These are phyloP conservation scores for Cebus imitator DNA, from an alignment of 2,113 vertebrate species.

Conservation along the genomic window DNA sequence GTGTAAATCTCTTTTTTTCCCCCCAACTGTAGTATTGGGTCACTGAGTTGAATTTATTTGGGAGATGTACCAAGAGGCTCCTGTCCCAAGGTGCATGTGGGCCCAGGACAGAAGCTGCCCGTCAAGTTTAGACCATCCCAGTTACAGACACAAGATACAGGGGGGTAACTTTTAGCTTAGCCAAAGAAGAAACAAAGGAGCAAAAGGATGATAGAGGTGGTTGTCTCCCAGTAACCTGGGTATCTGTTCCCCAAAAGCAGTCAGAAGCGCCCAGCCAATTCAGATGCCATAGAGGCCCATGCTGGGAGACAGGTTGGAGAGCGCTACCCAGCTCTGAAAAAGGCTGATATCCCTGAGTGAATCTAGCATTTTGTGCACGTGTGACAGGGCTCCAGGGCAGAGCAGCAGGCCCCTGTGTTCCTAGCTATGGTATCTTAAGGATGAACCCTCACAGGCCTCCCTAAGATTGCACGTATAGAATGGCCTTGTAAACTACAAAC, in stretches of 20 bases:
- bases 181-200: neutral
- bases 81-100: neutral
- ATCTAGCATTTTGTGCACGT: neutral
- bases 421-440: neutral
- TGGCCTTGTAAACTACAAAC: neutral
- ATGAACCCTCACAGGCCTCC: neutral
- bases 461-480: neutral
- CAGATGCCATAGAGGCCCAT: neutral
- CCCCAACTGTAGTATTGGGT: neutral
- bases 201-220: neutral
- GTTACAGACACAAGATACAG: neutral
- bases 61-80: neutral
- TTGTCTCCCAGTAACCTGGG: neutral
- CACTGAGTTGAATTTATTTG: neutral
- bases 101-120: neutral
- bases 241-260: neutral
- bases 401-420: neutral
- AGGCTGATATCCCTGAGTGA: neutral
- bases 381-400: neutral
- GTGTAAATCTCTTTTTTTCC: neutral
- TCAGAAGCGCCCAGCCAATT: neutral
- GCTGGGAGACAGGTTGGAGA: neutral
- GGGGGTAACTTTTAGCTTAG: neutral
- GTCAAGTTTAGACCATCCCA: neutral
- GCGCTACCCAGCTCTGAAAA: neutral